Base-by-base conservation (phyloP, 2,797 vertebrate genomes). In the Chromis chromis region DNA sequence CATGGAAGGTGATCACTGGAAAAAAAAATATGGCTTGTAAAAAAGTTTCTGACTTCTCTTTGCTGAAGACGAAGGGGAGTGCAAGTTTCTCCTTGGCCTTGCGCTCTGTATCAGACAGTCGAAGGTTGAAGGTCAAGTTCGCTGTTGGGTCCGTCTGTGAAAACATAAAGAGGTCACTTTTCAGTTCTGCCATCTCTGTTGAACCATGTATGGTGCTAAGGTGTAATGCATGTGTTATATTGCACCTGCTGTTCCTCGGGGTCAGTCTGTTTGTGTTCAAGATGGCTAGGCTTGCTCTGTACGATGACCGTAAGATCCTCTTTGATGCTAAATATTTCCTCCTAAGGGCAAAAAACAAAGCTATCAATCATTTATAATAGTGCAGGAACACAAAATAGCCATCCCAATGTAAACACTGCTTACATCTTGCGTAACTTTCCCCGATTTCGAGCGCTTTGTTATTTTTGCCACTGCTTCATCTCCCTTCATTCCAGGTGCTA, bases 101-200 rank as follows among this genome's bases (percentile, higher is more conserved):
- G 4, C 90, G 91, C 76, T 96, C 95, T 56, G 86, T 83, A 59
- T 95, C 90, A 13, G 96, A 96, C 25, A 97, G 86, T 28, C 80
- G 93, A n/a, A 96, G 94, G 82, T 96, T 96, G 84, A 97, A 97
- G 27, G 96, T 96, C 88, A 97, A 78, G 74, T 96, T 95, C 67
- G 93, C 88, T 4, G 86, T 91, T 22, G 94, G 95, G 81, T 96
- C 95, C 46, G 40, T 79, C 95, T 96, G 54, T 19, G 52, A 50
- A 64, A 78, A 86, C 25, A 82, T 14, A 84, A 44, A 27, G 27
- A 72, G 1, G 9, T 50, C 48, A 25, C 0, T 17, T 44, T 66
- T 74, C 6, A 74, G 5, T 72, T 22, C 8, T 28, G 17, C 42
- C 14, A 42, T 55, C 12, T 58, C 22, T 40, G 19, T 24, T 61